Percentiles rank a stretch among this genome's conserved stretches.
phyloP scores from a whole-genome alignment of 2,888 invertebrate genomes.

The Bursaphelenchus okinawaensis region DNA sequence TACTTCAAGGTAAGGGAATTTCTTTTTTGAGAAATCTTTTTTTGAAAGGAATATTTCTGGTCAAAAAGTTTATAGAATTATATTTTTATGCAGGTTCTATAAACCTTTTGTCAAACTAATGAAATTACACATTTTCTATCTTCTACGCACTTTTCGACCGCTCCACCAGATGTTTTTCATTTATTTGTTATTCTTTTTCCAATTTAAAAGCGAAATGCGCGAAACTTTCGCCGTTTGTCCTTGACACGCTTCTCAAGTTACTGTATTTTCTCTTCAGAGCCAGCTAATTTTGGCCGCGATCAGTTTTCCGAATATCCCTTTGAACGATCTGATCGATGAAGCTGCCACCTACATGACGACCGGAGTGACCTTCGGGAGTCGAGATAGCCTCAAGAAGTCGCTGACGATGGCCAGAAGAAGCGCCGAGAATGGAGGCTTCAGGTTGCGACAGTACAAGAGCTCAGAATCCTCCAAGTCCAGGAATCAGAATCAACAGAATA shows the following conservation, averaged over 20 bases:
- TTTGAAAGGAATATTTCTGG: not conserved
- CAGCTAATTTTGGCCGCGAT: constrained; percentile 40
- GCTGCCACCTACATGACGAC: constrained; percentile 30
- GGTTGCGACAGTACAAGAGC: constrained; percentile 30
- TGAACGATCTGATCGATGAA: constrained; percentile 38
- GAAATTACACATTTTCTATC: too few species aligned
- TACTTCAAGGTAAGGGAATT: constrained; percentile 48
- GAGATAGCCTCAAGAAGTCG: constrained; percentile 51
- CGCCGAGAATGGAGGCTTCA: constrained; percentile 53
- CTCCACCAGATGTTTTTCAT: not conserved
- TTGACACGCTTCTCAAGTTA: not conserved
- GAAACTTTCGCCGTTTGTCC: not conserved
- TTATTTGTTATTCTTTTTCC: not conserved
- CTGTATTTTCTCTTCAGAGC: constrained; percentile 24
- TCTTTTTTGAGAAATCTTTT: not conserved
- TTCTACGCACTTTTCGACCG: too few species aligned
- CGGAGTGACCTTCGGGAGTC: constrained; percentile 45
- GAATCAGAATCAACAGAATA: not conserved
- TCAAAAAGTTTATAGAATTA: too few species aligned
- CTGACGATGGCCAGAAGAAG: constrained; percentile 47
- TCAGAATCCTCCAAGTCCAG: constrained; percentile 23
- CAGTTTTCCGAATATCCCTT: constrained; percentile 24
- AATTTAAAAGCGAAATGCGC: constrained; percentile 5
- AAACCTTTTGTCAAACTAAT: too few species aligned
- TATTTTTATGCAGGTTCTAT: too few species aligned